A percentile compares a stretch with the other conserved stretches of the same genome.
phyloP scores from a whole-genome alignment of 2,113 vertebrate species.

The Leptobrachium ailaonicum region DNA sequence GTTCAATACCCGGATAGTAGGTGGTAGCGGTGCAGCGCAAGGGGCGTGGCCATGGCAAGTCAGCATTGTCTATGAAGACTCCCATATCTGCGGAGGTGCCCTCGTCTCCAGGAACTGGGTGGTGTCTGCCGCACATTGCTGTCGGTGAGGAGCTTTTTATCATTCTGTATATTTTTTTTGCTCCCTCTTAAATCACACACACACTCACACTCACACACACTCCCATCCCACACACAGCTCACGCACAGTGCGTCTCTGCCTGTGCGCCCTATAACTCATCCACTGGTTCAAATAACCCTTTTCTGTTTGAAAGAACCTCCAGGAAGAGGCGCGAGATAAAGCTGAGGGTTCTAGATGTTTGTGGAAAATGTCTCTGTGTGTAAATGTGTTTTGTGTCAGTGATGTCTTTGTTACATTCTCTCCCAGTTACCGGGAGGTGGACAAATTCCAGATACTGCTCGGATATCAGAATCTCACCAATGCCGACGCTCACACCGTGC shows the following conservation, averaged over 20 bases:
- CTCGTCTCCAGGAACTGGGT: slow-evolving; percentile 40
- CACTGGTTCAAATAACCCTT: no score
- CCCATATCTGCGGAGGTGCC: slow-evolving; percentile 25
- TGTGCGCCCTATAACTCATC: no score
- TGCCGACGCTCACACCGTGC: slow-evolving; percentile 15
- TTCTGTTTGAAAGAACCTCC: no score
- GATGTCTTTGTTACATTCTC: background rate
- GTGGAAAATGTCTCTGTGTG: no score
- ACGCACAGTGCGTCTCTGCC: no score
- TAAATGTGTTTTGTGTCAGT: no score
- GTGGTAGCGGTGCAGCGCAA: background rate
- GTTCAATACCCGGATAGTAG: slow-evolving; percentile 20
- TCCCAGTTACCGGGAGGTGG: slow-evolving; percentile 36
- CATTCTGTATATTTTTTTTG: no score
- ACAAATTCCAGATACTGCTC: slow-evolving; percentile 54
- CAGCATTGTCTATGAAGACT: background rate
- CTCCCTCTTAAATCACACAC: no score
- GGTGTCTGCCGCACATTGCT: slow-evolving; percentile 46
- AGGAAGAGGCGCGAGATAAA: no score
- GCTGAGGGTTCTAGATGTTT: no score
- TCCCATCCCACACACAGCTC: no score
- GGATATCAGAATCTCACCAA: slow-evolving; percentile 51
- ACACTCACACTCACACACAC: no score
- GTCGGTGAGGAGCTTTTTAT: background rate
- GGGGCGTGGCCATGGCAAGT: slow-evolving; percentile 46